These are phyloP conservation scores for Fundulus diaphanus DNA, from an alignment of 2,797 vertebrate species.

Conservation along the genomic window DNA sequence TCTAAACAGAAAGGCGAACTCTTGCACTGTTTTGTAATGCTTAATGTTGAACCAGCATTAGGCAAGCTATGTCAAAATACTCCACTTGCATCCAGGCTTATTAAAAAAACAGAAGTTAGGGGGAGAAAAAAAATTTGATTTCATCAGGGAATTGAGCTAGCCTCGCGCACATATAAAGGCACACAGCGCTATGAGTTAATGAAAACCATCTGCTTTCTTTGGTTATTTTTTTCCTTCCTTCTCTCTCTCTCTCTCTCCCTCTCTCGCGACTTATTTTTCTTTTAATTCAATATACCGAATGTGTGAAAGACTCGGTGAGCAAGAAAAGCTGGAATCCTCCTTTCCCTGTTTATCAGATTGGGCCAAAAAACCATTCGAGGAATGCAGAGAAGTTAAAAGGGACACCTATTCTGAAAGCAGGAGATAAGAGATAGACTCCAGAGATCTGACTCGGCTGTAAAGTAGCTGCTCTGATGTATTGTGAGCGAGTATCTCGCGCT, in stretches of 20 bases:
- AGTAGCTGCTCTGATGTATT: not conserved
- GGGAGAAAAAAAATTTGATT: constrained; percentile 30
- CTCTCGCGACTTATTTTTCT: not conserved
- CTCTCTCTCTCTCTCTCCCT: not conserved
- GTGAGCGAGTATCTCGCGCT: constrained; percentile 11
- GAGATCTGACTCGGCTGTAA: constrained; percentile 17
- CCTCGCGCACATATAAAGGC: constrained; percentile 6
- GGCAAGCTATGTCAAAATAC: constrained; percentile 53
- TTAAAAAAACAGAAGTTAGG: constrained; percentile 36
- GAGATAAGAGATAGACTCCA: constrained; percentile 38
- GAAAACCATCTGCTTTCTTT: constrained; percentile 48
- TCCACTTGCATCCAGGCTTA: constrained; percentile 19
- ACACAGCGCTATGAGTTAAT: constrained; percentile 36
- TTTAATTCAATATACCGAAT: constrained; percentile 21
- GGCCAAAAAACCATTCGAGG: constrained; percentile 47
- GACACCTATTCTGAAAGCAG: constrained; percentile 30
- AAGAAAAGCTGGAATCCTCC: constrained; percentile 21
- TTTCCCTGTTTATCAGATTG: constrained; percentile 51
- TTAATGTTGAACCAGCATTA: constrained; percentile 48
- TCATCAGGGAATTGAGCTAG: constrained; percentile 36
- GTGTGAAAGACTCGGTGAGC: constrained; percentile 16
- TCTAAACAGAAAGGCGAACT: not conserved
- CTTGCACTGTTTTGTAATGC: constrained; percentile 39
- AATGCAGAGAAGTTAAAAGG: constrained; percentile 51
- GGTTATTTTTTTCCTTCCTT: not conserved